These are phyloP conservation scores for Chromoteleia sp. DNA, from an alignment of 2,888 invertebrate genomes.

Conservation along the genomic window DNA sequence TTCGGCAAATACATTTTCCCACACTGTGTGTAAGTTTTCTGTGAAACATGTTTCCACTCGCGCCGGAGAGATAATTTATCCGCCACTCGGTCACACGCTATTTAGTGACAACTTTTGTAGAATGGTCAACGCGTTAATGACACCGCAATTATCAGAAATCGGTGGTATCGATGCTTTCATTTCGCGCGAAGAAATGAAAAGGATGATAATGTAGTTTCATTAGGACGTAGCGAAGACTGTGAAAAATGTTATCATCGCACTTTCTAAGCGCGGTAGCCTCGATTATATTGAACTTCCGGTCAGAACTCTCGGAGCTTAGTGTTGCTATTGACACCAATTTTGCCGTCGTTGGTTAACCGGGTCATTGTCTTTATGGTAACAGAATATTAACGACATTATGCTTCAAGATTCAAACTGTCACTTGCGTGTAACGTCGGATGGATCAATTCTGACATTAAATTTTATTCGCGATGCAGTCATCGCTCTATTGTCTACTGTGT, in stretches of 20 bases:
- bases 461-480: background rate
- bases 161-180: constrained; percentile 41
- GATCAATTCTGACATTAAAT: constrained; percentile 15
- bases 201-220: constrained; percentile 34
- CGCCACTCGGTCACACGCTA: constrained; percentile 14
- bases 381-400: constrained; percentile 52
- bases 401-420: constrained; percentile 13
- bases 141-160: constrained; percentile 27
- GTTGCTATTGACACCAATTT: constrained; percentile 68
- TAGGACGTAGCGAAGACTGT: constrained; percentile 33
- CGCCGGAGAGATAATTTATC: constrained; percentile 12
- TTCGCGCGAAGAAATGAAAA: constrained; percentile 49
- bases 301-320: constrained; percentile 53
- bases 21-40: background rate
- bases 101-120: constrained; percentile 30
- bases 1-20: background rate
- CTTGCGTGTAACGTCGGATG: constrained; percentile 19
- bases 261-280: constrained; percentile 63
- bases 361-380: constrained; percentile 66
- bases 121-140: constrained; percentile 18
- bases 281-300: constrained; percentile 65
- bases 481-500: background rate
- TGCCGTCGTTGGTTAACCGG: constrained; percentile 60
- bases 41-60: background rate
- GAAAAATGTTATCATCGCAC: constrained; percentile 63